These are phyloP conservation scores for Hydrotaea diabolus DNA, from an alignment of 2,888 invertebrate genomes.

Conservation along the genomic window DNA sequence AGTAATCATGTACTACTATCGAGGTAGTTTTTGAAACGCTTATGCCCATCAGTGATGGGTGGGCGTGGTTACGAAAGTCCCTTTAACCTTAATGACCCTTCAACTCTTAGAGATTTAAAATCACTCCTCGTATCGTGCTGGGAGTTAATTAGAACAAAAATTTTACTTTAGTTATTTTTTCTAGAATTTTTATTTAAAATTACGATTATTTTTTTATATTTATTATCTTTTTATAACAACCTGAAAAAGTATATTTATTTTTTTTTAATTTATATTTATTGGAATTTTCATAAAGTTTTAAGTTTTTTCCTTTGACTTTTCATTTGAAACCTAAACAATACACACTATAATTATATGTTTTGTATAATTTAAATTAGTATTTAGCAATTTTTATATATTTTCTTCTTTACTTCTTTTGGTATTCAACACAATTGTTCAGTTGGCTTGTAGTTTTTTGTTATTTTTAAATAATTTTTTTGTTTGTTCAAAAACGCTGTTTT, in stretches of 20 bases:
- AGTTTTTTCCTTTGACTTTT: not conserved
- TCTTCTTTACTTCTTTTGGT: not conserved
- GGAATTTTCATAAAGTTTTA: not conserved
- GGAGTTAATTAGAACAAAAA: slow-evolving; percentile 34
- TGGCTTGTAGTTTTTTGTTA: too few species aligned
- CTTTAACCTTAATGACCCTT: not conserved
- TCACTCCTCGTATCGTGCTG: not conserved
- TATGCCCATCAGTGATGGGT: too few species aligned
- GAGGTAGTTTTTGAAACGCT: too few species aligned
- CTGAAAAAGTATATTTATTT: slow-evolving; percentile 25
- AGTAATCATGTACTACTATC: too few species aligned
- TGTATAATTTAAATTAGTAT: not conserved
- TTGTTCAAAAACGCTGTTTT: slow-evolving; percentile 40
- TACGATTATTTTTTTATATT: slow-evolving; percentile 43
- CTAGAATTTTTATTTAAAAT: slow-evolving; percentile 37
- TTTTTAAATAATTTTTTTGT: too few species aligned
- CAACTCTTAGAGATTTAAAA: not conserved
- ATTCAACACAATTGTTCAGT: too few species aligned
- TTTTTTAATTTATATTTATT: slow-evolving; percentile 39
- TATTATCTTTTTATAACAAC: slow-evolving; percentile 28
- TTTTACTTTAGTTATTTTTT: slow-evolving; percentile 38
- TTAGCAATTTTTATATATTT: slow-evolving; percentile 26
- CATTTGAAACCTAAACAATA: not conserved
- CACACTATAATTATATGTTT: slow-evolving; percentile 5
- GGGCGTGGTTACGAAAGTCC: not conserved